phyloP scores from a whole-genome alignment of 2,113 vertebrate species.

The Panurus biarmicus region DNA sequence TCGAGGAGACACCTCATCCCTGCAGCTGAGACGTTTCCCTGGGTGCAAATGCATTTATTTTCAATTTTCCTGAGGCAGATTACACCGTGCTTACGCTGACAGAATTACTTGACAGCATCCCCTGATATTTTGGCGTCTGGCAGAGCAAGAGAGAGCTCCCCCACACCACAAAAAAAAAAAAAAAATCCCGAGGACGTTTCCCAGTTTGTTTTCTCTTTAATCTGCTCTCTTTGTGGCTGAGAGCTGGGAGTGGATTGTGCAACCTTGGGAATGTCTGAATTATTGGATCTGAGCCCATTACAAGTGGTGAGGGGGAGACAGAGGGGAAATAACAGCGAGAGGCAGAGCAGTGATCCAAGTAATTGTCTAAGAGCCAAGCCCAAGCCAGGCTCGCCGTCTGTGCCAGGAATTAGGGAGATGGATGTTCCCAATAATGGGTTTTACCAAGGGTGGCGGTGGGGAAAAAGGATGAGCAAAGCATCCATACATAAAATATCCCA shows the following conservation, averaged over 20 bases:
- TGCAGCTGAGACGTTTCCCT: background rate
- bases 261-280: background rate
- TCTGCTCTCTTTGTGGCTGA: background rate
- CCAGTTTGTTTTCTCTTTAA: conserved; percentile 12
- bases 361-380: background rate
- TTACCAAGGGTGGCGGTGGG: background rate
- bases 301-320: too few relatives aligned
- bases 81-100: background rate
- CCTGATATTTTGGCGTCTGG: background rate
- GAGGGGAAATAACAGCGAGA: background rate
- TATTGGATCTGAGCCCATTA: background rate
- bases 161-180: too few relatives aligned
- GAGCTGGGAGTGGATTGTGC: background rate
- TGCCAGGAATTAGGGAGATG: background rate
- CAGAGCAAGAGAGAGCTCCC: background rate
- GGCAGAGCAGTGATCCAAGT: background rate
- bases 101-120: conserved; percentile 37
- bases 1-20: background rate
- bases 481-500: background rate
- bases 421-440: background rate
- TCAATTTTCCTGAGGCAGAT: background rate
- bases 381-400: background rate
- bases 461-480: background rate
- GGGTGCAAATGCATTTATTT: background rate
- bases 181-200: background rate